A percentile compares a stretch with the other conserved stretches of the same genome.
Conservation (phyloP, 2,113 vertebrate genomes). For the Falco punctatus region DNA sequence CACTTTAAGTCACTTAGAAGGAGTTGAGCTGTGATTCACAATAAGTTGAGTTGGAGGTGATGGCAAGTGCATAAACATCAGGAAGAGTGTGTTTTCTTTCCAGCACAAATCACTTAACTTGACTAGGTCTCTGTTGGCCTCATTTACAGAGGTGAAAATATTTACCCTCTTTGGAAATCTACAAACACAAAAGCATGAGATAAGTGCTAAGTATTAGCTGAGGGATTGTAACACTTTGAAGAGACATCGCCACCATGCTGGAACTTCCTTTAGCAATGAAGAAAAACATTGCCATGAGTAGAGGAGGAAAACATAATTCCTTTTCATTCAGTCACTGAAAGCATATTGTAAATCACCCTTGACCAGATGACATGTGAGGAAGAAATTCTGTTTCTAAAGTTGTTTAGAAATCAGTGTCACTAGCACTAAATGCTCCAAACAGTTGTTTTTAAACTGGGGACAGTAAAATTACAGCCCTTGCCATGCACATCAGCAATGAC, state of each 20-base stretch:
- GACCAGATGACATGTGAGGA: neutral
- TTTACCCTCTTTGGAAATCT: conserved; percentile 7
- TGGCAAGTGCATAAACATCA: neutral
- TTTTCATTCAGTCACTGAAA: neutral
- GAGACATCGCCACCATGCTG: neutral
- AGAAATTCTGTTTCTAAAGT: neutral
- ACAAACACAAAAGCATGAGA: neutral
- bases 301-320: conserved; percentile 8
- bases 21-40: neutral
- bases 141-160: conserved; percentile 32
- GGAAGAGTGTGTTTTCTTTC: neutral
- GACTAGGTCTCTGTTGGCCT: neutral
- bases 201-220: conserved; percentile 12
- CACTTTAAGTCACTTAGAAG: neutral
- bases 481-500: neutral
- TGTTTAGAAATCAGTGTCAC: neutral
- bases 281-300: neutral
- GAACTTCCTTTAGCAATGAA: conserved; percentile 15
- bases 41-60: neutral
- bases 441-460: neutral
- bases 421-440: neutral
- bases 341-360: neutral
- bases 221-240: neutral
- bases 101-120: conserved; percentile 11
- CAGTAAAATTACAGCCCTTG: neutral